These are phyloP conservation scores for Oreotrochilus melanogaster DNA, from an alignment of 2,113 vertebrate genomes.

Conservation along the genomic window DNA sequence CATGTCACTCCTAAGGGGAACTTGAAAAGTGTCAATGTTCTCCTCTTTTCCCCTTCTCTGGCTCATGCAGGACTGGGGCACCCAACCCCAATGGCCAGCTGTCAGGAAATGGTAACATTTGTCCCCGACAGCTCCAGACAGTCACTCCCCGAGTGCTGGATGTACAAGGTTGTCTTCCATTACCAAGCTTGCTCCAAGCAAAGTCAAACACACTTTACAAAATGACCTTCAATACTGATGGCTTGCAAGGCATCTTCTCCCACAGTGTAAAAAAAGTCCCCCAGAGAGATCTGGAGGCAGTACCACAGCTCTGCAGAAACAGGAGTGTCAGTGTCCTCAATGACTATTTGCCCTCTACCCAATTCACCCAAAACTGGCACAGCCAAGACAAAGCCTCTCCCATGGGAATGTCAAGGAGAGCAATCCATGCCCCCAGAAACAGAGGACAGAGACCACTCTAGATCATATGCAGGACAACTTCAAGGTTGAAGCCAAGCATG, in stretches of 20 bases:
- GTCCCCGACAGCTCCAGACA: not conserved
- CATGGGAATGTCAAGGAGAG: not conserved
- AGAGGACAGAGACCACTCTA: not conserved
- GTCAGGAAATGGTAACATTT: not conserved
- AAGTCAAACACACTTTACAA: not conserved
- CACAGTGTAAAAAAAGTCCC: not conserved
- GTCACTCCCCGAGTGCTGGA: rapidly evolving
- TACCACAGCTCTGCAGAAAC: not conserved
- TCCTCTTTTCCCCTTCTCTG: not conserved
- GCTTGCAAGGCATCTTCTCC: not conserved
- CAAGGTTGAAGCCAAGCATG: not conserved
- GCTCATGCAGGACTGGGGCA: not conserved
- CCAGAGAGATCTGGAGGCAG: not conserved
- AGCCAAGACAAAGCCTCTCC: not conserved
- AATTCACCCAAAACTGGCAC: not conserved
- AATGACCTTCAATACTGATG: not conserved
- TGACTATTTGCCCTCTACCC: not conserved
- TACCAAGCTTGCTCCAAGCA: not conserved
- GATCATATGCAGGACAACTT: not conserved
- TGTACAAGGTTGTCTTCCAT: rapidly evolving
- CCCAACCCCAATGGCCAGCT: not conserved
- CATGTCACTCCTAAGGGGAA: not conserved
- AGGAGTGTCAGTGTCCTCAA: not conserved
- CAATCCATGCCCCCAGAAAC: not conserved
- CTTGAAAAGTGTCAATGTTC: not conserved